phyloP scores from a whole-genome alignment of 2,113 vertebrate genomes.

The Nansenia antarctica region DNA sequence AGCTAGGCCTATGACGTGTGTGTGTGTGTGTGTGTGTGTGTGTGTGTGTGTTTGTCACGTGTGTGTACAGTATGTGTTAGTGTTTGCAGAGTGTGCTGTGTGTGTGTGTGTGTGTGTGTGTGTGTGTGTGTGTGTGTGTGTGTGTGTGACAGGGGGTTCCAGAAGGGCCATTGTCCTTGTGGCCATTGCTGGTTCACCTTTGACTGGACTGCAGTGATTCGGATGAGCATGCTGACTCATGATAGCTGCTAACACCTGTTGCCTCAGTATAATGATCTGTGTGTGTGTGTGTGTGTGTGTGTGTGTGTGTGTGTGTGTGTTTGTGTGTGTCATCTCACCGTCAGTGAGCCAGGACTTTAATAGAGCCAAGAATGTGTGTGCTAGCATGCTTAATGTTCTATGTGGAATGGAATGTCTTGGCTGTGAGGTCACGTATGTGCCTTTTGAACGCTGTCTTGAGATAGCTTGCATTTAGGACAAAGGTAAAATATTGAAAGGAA shows the following conservation, averaged over 20 bases:
- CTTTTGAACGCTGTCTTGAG: too few relatives aligned
- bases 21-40: constrained; percentile 17
- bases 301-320: neutral
- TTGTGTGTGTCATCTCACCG: neutral
- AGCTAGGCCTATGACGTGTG: too few relatives aligned
- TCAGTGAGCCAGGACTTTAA: neutral
- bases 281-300: neutral
- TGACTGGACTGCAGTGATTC: constrained; percentile 39
- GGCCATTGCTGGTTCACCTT: constrained; percentile 41
- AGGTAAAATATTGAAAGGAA: too few relatives aligned
- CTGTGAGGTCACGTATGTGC: neutral
- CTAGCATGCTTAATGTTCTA: neutral
- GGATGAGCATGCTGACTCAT: constrained; percentile 55
- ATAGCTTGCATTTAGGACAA: too few relatives aligned
- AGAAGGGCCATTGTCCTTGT: constrained; percentile 52
- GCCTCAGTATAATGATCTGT: constrained; percentile 26
- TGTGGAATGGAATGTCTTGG: neutral
- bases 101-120: constrained; percentile 18
- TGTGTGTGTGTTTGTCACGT: constrained; percentile 13
- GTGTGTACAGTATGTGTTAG: too few relatives aligned
- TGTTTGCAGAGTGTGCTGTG: constrained; percentile 13
- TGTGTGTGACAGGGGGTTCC: constrained; percentile 19
- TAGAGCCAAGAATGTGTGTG: neutral
- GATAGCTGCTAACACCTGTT: constrained; percentile 26
- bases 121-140: constrained; percentile 12